Conservation (phyloP, 1,140 invertebrate species). For the Camponotus floridanus region DNA sequence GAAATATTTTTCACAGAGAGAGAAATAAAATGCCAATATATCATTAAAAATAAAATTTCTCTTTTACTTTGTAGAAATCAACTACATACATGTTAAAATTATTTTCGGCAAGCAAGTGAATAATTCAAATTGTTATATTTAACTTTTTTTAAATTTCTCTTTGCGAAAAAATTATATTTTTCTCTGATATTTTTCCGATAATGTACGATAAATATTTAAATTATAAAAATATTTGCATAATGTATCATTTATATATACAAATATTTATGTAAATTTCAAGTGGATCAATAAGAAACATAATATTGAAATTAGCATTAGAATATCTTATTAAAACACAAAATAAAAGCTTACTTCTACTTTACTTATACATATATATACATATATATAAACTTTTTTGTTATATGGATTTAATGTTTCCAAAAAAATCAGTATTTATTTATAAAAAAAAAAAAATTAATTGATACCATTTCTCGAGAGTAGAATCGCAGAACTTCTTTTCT, state of each 20-base stretch:
- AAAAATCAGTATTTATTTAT: neutral
- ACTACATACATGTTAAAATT: neutral
- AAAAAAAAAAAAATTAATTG: slow-evolving; percentile 10
- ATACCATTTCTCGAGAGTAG: neutral
- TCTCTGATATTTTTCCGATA: neutral
- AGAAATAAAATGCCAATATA: neutral
- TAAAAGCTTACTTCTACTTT: neutral
- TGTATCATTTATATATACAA: neutral
- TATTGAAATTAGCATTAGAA: neutral
- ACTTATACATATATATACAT: neutral
- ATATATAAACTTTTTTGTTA: neutral
- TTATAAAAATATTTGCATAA: neutral
- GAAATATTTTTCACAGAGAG: neutral
- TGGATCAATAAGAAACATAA: neutral
- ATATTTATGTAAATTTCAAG: neutral
- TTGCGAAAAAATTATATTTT: neutral
- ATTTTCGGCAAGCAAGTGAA: neutral
- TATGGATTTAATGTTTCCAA: neutral
- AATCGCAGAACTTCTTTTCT: slow-evolving; percentile 13
- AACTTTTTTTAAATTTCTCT: neutral
- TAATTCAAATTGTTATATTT: neutral
- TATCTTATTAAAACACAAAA: neutral
- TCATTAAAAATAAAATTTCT: slow-evolving; percentile 1
- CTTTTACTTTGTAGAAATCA: neutral
- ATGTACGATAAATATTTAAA: neutral